Evolutionary conservation across 2,113 vertebrate genomes (phyloP).

Genomic region (Platanista minor): DNA sequence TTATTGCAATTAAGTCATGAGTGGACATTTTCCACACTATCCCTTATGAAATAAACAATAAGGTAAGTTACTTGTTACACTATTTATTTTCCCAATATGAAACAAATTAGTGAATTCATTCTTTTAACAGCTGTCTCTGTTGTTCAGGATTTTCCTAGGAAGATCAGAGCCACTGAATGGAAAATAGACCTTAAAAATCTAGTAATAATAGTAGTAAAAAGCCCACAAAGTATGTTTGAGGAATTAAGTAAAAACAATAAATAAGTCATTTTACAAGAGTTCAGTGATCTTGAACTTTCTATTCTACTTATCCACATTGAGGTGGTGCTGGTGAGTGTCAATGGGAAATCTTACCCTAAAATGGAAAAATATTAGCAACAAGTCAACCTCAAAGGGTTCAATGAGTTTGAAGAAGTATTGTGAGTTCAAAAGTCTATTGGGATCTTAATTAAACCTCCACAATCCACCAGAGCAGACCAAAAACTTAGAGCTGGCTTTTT

Average conservation of each 20-base stretch:
- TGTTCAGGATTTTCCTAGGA: constrained; percentile 68
- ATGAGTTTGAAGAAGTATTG: constrained; percentile 65
- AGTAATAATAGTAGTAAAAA: constrained; percentile 60
- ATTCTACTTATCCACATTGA: constrained; percentile 64
- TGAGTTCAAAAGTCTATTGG: constrained; percentile 63
- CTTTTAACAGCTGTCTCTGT: constrained; percentile 73
- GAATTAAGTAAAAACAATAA: constrained; percentile 76
- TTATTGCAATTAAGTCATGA: constrained; percentile 64
- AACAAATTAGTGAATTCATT: constrained; percentile 79
- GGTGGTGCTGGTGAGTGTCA: constrained; percentile 70
- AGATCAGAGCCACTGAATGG: constrained; percentile 47
- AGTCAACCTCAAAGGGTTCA: constrained; percentile 67
- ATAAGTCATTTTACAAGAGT: constrained; percentile 69
- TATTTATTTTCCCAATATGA: constrained; percentile 76
- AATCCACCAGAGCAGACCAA: background rate
- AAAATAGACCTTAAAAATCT: constrained; percentile 61
- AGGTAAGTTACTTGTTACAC: constrained; percentile 61
- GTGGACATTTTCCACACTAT: constrained; percentile 64
- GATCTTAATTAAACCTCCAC: constrained; percentile 54
- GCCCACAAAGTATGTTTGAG: constrained; percentile 54
- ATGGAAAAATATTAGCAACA: constrained; percentile 70
- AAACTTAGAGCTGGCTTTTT: constrained; percentile 38
- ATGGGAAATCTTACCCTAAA: constrained; percentile 61
- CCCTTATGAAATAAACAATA: constrained; percentile 78
- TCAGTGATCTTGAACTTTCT: constrained; percentile 71